Evolutionary conservation across 2,113 vertebrate genomes (phyloP).

Genomic region (Pomatorhinus ruficollis): DNA sequence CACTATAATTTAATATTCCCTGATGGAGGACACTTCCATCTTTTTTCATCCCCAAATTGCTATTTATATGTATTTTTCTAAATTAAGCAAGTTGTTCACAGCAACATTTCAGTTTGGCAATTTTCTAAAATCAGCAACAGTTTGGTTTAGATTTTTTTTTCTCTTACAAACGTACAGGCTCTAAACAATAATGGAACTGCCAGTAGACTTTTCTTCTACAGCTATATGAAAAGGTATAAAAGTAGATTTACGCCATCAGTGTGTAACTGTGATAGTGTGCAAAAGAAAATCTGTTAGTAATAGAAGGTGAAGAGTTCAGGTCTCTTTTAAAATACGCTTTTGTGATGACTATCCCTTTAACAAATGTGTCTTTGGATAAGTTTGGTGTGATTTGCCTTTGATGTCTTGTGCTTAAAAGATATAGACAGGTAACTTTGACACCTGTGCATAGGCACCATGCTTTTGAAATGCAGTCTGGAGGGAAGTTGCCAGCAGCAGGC

Average conservation of each 20-base stretch:
- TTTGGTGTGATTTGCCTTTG: background rate
- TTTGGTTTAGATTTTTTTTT: background rate
- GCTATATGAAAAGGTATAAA: background rate
- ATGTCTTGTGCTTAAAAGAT: background rate
- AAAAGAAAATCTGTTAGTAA: background rate
- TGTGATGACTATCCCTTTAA: background rate
- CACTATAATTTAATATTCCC: constrained; percentile 5
- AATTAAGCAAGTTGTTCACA: background rate
- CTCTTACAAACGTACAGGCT: background rate
- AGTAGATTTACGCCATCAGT: background rate
- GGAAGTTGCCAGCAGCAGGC: background rate
- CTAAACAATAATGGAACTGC: background rate
- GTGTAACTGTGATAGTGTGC: background rate
- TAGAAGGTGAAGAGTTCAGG: background rate
- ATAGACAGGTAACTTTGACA: background rate
- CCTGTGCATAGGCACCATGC: background rate
- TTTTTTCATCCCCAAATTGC: background rate
- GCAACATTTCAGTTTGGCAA: background rate
- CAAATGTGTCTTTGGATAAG: background rate
- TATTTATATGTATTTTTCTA: background rate
- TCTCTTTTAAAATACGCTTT: background rate
- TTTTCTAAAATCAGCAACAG: background rate
- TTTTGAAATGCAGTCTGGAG: background rate
- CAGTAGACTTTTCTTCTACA: background rate
- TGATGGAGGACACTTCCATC: background rate